Evolutionary conservation across 2,888 invertebrate species (phyloP), one percentile per base, ranked within the genome.

Genomic region (Drosophila acutilabella): DNA sequence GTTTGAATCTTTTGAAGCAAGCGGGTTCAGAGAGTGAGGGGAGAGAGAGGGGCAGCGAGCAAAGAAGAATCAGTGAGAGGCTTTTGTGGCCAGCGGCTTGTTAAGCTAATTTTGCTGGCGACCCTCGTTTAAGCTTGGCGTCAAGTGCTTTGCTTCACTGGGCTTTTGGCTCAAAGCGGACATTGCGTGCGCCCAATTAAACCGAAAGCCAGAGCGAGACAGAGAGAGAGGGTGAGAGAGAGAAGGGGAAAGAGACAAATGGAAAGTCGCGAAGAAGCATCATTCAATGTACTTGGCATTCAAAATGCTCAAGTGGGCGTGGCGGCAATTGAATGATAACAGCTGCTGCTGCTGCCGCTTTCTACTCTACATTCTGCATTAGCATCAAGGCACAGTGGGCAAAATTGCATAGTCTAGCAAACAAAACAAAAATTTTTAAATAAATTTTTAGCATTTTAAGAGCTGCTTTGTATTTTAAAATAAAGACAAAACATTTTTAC

Each of bases 281-380:
- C 74, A 65, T 64, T 59, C 74, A 70, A 56, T 62, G 50, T 42
- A 80, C 68, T 74, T 74, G 71, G 64, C 66, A 79, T 84, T 74
- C 74, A 68, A 76, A 80, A 66, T 71, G 69, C 59, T 76, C 44
- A 75, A 78, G 70, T 78, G 74, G 64, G 64, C 78, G 64, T 72
- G 71, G 68, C 70, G 51, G 67, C 83, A 82, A 86, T 86, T 81
- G 81, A 82, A 86, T 86, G 84, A 86, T 83, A 77, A 71, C 71
- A 72, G 60, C 74, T 68, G 40, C 67, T 57, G 45, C 75, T 52
- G 30, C 68, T 44, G 54, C 59, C 41, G 23, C 23, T 36, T 18
- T n/a, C 8, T 41, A 14, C 45, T 47, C 23, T 16, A 20, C 20
- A 66, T 50, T 18, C 58, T 26, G 66, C 53, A 60, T 56, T 65